Conservation (phyloP, 2,888 invertebrate genomes). For the Choristoneura rosaceana region DNA sequence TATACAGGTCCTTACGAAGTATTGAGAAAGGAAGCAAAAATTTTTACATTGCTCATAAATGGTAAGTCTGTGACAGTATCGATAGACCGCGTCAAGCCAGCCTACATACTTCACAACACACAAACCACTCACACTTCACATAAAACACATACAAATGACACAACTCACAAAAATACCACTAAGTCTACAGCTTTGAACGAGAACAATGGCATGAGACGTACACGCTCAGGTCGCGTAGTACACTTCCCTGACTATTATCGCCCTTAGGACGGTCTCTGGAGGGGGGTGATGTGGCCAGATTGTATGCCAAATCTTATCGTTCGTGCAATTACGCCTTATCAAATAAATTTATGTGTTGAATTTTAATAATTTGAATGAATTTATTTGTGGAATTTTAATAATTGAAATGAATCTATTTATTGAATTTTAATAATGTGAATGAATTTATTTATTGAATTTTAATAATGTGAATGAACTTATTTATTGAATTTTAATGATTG, state of each 20-base stretch:
- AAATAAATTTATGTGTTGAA: too few relatives aligned
- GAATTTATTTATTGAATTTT: too few relatives aligned
- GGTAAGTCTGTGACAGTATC: constrained; percentile 7
- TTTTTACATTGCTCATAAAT: background rate
- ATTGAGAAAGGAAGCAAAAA: background rate
- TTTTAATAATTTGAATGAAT: too few relatives aligned
- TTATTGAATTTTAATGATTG: too few relatives aligned
- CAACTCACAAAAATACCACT: background rate
- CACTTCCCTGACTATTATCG: constrained; percentile 17
- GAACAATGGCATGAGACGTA: constrained; percentile 11
- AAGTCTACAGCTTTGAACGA: background rate
- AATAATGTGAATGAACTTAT: too few relatives aligned
- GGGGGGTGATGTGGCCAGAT: constrained; percentile 8
- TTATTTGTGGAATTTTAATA: too few relatives aligned
- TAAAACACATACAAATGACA: background rate
- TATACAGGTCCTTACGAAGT: constrained; percentile 17
- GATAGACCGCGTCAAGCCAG: constrained; percentile 16
- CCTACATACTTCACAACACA: constrained; percentile 25
- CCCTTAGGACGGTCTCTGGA: constrained; percentile 22
- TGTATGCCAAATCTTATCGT: background rate
- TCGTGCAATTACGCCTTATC: background rate
- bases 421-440: too few relatives aligned
- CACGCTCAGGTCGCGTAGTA: constrained; percentile 16
- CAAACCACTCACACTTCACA: constrained; percentile 1
- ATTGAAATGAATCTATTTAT: too few relatives aligned